phyloP scores from a whole-genome alignment of 2,113 vertebrate species.

The Mesembrinibis cayennensis region DNA sequence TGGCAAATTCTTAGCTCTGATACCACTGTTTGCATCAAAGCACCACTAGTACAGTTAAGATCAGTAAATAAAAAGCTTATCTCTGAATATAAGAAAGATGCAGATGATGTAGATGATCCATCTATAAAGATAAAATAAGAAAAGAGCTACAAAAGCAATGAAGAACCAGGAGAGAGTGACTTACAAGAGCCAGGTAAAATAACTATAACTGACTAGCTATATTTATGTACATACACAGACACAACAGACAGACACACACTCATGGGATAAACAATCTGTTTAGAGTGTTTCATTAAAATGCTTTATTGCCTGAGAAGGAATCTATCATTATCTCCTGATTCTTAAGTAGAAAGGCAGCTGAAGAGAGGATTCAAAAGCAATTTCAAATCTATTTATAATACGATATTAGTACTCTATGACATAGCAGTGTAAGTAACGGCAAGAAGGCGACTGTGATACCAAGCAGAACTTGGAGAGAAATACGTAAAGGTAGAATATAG shows the following conservation, averaged over 20 bases:
- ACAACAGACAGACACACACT: not conserved
- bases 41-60: not conserved
- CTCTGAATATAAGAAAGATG: not conserved
- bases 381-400: not conserved
- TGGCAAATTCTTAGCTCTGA: not conserved
- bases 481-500: not conserved
- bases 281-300: constrained; percentile 31
- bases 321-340: not conserved
- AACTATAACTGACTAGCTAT: not conserved
- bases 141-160: not conserved
- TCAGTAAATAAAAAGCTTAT: not conserved
- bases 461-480: not conserved
- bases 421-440: not conserved
- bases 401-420: not conserved
- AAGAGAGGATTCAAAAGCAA: not conserved
- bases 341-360: not conserved
- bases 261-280: not conserved
- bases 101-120: not conserved
- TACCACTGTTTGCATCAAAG: not conserved
- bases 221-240: not conserved
- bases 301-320: not conserved
- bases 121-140: not conserved
- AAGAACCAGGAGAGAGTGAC: not conserved
- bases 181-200: not conserved
- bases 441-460: not conserved